These are phyloP conservation scores for Cotesia congregata DNA, from an alignment of 2,888 invertebrate species.

Conservation along the genomic window DNA sequence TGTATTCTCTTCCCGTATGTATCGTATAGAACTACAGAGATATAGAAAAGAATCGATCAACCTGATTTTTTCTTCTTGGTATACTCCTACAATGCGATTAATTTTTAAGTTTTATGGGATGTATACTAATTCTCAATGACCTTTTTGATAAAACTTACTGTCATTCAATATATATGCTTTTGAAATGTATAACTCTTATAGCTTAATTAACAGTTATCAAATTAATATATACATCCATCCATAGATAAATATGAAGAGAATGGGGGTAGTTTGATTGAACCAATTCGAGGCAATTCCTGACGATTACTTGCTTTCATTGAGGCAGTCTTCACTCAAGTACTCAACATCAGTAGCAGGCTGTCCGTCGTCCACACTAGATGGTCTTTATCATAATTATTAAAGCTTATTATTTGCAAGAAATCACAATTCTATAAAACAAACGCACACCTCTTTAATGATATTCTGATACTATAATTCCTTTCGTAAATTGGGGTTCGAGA, in stretches of 20 bases:
- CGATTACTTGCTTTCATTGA: constrained; percentile 70
- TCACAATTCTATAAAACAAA: not conserved
- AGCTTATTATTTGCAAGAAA: not conserved
- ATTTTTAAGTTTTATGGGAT: not conserved
- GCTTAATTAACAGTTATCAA: constrained; percentile 66
- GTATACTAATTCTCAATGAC: not conserved
- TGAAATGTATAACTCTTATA: constrained; percentile 32
- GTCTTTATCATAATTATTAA: constrained; percentile 50
- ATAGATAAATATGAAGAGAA: constrained; percentile 62
- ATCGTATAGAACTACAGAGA: not conserved
- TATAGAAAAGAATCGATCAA: not conserved
- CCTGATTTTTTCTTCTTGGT: constrained; percentile 13
- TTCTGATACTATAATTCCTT: not conserved
- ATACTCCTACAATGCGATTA: not conserved
- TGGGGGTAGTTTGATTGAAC: constrained; percentile 71
- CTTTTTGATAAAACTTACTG: not conserved
- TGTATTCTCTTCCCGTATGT: constrained; percentile 35
- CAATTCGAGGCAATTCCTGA: constrained; percentile 71
- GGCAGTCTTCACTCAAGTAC: constrained; percentile 60
- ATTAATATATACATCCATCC: constrained; percentile 69
- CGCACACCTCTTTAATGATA: not conserved
- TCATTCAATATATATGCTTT: not conserved
- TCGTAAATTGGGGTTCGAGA: not conserved
- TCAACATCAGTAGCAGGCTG: constrained; percentile 66
- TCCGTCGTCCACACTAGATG: constrained; percentile 64